A percentile compares a stretch with the other conserved stretches of the same genome.
These are phyloP conservation scores for Psittacula echo DNA, from an alignment of 2,797 vertebrate species.

Conservation along the genomic window DNA sequence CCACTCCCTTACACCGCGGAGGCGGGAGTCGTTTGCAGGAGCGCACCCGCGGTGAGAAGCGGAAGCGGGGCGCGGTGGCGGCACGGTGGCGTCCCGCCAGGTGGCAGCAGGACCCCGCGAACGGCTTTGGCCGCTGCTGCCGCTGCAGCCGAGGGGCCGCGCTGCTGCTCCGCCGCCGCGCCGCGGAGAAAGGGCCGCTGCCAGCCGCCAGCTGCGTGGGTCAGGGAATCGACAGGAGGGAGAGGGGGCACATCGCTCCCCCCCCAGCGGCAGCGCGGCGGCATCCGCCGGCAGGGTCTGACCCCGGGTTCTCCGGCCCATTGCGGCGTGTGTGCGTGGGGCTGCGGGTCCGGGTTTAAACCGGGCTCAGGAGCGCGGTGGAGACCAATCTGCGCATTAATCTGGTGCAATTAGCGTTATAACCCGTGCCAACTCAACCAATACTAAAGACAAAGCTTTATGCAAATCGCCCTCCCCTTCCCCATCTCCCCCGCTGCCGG, in stretches of 20 bases:
- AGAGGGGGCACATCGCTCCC: neutral
- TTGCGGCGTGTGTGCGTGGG: neutral
- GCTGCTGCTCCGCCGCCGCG: neutral
- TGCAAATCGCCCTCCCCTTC: constrained; percentile 62
- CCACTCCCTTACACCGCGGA: neutral
- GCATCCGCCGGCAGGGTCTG: neutral
- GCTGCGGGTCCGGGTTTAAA: constrained; percentile 23
- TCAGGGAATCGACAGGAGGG: neutral
- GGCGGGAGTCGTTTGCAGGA: neutral
- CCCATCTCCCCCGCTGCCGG: neutral
- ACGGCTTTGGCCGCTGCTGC: neutral
- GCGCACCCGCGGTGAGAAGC: neutral
- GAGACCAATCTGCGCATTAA: constrained; percentile 48
- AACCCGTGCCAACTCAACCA: constrained; percentile 53
- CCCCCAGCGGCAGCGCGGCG: neutral
- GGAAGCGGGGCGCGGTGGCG: neutral
- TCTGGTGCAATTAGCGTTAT: constrained; percentile 70
- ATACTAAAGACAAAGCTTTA: constrained; percentile 74
- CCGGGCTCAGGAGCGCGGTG: constrained; percentile 33
- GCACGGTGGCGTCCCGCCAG: constrained; percentile 10
- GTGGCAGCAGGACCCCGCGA: constrained; percentile 51
- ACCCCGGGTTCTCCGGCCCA: neutral
- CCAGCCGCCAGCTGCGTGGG: neutral
- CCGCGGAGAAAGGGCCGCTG: neutral
- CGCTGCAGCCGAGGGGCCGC: neutral